phyloP scores from a whole-genome alignment of 2,113 vertebrate genomes.

The Phyllopteryx taeniolatus region DNA sequence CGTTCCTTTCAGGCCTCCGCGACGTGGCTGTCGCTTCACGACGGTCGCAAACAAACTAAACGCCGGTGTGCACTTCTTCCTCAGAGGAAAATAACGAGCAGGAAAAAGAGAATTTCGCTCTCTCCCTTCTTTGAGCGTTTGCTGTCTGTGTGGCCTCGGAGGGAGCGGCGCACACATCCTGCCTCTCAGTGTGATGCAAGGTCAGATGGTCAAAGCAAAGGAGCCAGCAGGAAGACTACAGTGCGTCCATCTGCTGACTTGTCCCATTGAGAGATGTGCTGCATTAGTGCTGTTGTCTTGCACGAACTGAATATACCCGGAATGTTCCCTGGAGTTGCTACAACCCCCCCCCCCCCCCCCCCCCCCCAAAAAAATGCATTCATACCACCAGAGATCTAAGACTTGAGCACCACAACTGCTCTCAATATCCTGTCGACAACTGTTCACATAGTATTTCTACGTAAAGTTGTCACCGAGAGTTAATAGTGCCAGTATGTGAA shows the following conservation, averaged over 20 bases:
- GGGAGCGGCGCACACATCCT: conserved; percentile 25
- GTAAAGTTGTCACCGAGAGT: too few relatives aligned
- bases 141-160: conserved; percentile 27
- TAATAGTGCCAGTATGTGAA: too few relatives aligned
- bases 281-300: neutral
- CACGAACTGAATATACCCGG: neutral
- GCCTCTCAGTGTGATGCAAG: conserved; percentile 16
- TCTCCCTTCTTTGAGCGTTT: conserved; percentile 21
- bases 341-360: neutral
- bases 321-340: neutral
- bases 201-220: conserved; percentile 11
- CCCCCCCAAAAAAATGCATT: neutral
- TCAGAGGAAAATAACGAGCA: conserved; percentile 14
- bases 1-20: neutral
- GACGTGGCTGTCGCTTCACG: neutral
- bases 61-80: neutral
- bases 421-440: too few relatives aligned
- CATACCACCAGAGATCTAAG: neutral
- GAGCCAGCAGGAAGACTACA: conserved; percentile 4
- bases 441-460: too few relatives aligned
- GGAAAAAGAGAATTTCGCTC: conserved; percentile 2
- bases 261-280: conserved; percentile 6
- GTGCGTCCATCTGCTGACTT: neutral
- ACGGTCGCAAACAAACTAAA: neutral
- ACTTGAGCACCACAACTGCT: neutral